Evolutionary conservation across 2,113 vertebrate genomes (phyloP).

Genomic region (Neopipo cinnamomea): DNA sequence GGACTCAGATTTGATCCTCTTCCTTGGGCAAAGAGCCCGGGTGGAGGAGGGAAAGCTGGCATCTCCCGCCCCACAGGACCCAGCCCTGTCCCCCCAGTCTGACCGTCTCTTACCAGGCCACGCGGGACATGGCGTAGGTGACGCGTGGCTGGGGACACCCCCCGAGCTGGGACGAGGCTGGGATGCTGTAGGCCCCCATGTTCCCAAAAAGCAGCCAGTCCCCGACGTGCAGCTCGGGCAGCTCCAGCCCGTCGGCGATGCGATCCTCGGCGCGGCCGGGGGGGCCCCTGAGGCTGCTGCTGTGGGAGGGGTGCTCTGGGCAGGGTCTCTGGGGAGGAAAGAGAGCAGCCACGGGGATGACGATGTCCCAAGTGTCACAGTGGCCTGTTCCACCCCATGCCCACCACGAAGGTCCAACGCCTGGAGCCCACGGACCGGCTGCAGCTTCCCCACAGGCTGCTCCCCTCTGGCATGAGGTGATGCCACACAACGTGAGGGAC

Average conservation of each 20-base stretch:
- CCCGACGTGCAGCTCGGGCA: conserved; percentile 71
- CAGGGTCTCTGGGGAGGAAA: conserved; percentile 54
- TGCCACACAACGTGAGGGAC: rapidly evolving
- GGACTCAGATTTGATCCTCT: background rate
- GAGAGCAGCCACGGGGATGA: background rate
- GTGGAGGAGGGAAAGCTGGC: no score
- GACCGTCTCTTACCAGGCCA: conserved; percentile 73
- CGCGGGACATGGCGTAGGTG: conserved; percentile 73
- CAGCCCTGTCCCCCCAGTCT: background rate
- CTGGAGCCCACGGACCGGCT: rapidly evolving
- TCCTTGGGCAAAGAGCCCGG: background rate
- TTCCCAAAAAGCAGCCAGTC: conserved; percentile 80
- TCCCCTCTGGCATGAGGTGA: rapidly evolving
- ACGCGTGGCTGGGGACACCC: background rate
- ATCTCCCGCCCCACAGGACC: rapidly evolving
- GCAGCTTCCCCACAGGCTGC: background rate
- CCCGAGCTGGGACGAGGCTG: background rate
- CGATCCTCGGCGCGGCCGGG: background rate
- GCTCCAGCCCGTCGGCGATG: conserved; percentile 62
- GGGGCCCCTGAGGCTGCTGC: conserved; percentile 74
- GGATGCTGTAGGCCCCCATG: conserved; percentile 75
- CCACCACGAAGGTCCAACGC: rapidly evolving
- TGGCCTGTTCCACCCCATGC: rapidly evolving
- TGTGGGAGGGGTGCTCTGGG: conserved; percentile 38
- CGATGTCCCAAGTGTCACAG: rapidly evolving